Evolutionary conservation across 2,113 vertebrate genomes (phyloP), one percentile per base, ranked within the genome.

Genomic region (Hirundichthys speculiger): DNA sequence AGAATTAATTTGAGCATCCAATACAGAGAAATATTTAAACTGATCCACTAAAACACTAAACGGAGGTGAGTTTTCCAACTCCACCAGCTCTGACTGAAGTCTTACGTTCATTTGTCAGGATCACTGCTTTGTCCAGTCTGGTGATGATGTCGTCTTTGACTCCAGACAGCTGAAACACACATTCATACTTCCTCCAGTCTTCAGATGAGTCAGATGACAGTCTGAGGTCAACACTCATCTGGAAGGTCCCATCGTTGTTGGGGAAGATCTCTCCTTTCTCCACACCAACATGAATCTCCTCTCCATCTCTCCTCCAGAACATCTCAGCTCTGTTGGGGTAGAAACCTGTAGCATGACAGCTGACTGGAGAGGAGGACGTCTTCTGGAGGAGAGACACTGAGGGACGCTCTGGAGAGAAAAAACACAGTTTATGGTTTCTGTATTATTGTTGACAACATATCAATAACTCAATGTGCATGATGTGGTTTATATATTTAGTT

Each of bases 211-310:
- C 15, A 13, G 34, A 46, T 1, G 39, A 20, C 27, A 64, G 3
- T 0, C 56, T 1, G 45, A 91, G 11, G 10, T 45, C 21, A 6
- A 49, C 64, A 2, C 49, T 78, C 57, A 39, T 79, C 84, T 85
- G 68, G 58, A 87, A 89, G 45, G 73, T 78, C 43, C 82, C 73
- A 19, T 88, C 82, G 8, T 54, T 56, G 22, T 88, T 90, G 43
- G 64, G 75, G 38, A 83, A 56, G 30, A 73, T 64, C 63, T 86
- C 76, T 19, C 69, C 52, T 1, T 40, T 13, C 0, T 78, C 57
- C 54, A 90, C 81, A 0, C 73, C 30, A 2, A 77, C 69, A 8
- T 82, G 0, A 25, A 79, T 13, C 5, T 62, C 46, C 15, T 40
- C 59, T 40, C 30, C 59, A 62, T 62, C 59, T 18, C 5, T 50